Evolutionary conservation across 2,888 invertebrate species (phyloP), one percentile per base, ranked within the genome.

Genomic region (Chrysotoxum bicinctum): DNA sequence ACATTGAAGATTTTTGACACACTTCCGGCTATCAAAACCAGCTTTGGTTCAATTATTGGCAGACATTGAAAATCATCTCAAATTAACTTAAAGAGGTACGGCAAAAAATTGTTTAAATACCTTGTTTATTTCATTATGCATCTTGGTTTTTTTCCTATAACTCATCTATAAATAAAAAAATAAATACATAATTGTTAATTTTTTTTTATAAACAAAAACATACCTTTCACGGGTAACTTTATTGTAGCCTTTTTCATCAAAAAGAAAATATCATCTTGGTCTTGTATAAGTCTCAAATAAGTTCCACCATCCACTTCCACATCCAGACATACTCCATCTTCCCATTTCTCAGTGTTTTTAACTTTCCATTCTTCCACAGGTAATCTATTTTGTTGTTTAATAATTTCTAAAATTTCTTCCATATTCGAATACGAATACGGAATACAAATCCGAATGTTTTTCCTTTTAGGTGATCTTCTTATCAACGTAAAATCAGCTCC

Each of bases 231-330:
- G n/a, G n/a, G 32, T 12, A 48, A 8, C 21, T 56, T 76, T 0
- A 76, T 37, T 3, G 16, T 50, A 12, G 32, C 70, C 32, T 70
- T 69, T 7, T 66, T 48, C 66, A 16, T 50, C 9, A 81, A 37
- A 26, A 81, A 45, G n/a, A 64, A 81, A 35, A 81, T n/a, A 30
- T 64, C 56, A 12, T 70, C 64, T 56, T 81, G 81, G 3, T 81
- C 76, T 14, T 19, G 10, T 26, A 70, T 64, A 10, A 81, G 23
- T 7, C 70, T 48, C 10, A 54, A 23, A 19, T 64, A 21, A 14
- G 70, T 40, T 1, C 10, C 10, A 12, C 37, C 48, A 70, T 76
- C 70, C n/a, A 81, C 32, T 23, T 64, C 69, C 0, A 76, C 64
- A 19, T 70, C 30, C 8, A 81, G 16, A 16, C 30, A 48, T 10